These are phyloP conservation scores for Umimayanthus kanabou DNA, from an alignment of 92 coral and sea anemone species.

Conservation along the genomic window DNA sequence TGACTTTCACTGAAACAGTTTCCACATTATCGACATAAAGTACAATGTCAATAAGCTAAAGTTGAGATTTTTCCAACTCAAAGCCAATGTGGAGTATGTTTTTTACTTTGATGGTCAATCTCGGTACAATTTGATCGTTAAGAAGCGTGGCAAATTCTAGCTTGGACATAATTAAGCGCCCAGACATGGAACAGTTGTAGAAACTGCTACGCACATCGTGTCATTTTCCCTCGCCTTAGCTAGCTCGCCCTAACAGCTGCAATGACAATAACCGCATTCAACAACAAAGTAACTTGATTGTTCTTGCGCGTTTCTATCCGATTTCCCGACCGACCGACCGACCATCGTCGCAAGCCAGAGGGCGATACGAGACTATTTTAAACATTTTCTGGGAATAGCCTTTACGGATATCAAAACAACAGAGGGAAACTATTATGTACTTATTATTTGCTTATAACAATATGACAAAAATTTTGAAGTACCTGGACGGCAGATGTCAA, in stretches of 20 bases:
- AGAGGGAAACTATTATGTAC: no score
- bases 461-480: not conserved
- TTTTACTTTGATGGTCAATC: not conserved
- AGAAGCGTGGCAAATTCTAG: not conserved
- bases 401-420: not conserved
- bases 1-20: not conserved
- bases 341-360: not conserved
- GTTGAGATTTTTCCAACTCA: not conserved
- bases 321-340: not conserved
- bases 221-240: not conserved
- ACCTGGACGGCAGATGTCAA: not conserved
- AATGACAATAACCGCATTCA: no score
- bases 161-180: not conserved
- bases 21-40: not conserved
- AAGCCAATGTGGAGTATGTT: not conserved
- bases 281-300: no score
- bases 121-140: not conserved
- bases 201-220: no score
- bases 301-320: no score
- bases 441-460: not conserved
- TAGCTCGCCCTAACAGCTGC: not conserved
- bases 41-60: no score
- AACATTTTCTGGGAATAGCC: not conserved
- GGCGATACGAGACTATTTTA: not conserved
- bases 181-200: not conserved